Evolutionary conservation across 1,140 invertebrate species (phyloP), one percentile per base, ranked within the genome.

Genomic region (Patella vulgata): DNA sequence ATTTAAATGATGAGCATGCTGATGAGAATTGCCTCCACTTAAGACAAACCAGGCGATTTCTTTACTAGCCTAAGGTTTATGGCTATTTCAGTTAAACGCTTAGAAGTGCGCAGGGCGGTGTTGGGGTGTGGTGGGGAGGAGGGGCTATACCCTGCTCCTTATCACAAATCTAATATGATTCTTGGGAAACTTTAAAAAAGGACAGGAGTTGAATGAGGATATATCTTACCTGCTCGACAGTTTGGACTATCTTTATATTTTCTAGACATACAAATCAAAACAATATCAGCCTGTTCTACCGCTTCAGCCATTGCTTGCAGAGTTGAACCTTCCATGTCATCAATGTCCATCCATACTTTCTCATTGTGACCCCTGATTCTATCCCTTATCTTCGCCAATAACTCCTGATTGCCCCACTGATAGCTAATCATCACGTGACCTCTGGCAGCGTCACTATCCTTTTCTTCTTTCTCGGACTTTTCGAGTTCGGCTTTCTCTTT

Each of bases 251-350:
- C 63, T 62, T 83, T 83, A 58, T 84, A 83, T 60, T 75, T 76
- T 52, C 83, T 75, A 12, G 81, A 80, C 74, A 83, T 78, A 51
- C 78, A 79, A 14, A 83, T 66, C 0, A 83, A 50, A 8, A 84
- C 71, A 11, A 81, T 70, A 11, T 73, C 66, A 17, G 80, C 64
- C 44, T 78, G 75, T 46, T 84, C 81, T 8, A 82, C 74, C 9
- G 80, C 82, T n/a, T 75, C 73, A 9, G 82, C 82, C 81, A 83
- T 84, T 0, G 78, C 71, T 39, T 76, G 63, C n/a, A 83, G 56
- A 14, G 79, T 81, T 8, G 75, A 78, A 14, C 79, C 78, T 46
- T 72, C 78, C 73, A 79, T 75, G 36, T 73, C 64, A 25, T 79
- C 74, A 21, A 73, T 63, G 56, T 79, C 77, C 19, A 79, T 74